Evolutionary conservation across 2,888 invertebrate genomes (phyloP).

Genomic region (Lampropteryx suffumata): DNA sequence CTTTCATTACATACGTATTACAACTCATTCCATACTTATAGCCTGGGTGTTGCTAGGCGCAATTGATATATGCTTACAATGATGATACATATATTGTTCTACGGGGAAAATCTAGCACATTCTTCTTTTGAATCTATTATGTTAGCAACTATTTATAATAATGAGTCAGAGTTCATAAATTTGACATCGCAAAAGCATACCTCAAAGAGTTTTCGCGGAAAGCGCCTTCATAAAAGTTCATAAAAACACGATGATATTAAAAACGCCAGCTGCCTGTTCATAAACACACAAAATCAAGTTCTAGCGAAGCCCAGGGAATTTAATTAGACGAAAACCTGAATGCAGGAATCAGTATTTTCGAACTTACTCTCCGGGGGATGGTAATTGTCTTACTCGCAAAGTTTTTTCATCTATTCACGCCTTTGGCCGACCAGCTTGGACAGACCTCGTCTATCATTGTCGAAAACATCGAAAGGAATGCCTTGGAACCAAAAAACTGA

Average conservation of each 20-base stretch:
- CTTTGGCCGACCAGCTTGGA: conserved; percentile 8
- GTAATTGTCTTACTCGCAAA: conserved; percentile 16
- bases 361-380: conserved; percentile 5
- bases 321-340: conserved; percentile 12
- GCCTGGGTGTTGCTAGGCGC: too few relatives aligned
- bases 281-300: conserved; percentile 5
- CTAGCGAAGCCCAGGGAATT: not conserved
- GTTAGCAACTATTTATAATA: too few relatives aligned
- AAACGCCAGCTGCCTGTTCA: conserved; percentile 6
- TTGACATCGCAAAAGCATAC: not conserved
- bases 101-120: too few relatives aligned
- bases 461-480: not conserved
- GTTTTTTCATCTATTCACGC: conserved; percentile 16
- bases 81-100: too few relatives aligned
- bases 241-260: not conserved
- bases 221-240: not conserved
- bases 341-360: conserved; percentile 6
- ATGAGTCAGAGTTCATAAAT: not conserved
- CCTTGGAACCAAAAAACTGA: not conserved
- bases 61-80: too few relatives aligned
- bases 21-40: too few relatives aligned
- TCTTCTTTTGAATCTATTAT: too few relatives aligned
- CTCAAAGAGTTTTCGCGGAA: not conserved
- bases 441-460: not conserved
- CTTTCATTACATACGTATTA: too few relatives aligned